phyloP scores from a whole-genome alignment of 2,888 invertebrate genomes.

The Masnerella sp. region DNA sequence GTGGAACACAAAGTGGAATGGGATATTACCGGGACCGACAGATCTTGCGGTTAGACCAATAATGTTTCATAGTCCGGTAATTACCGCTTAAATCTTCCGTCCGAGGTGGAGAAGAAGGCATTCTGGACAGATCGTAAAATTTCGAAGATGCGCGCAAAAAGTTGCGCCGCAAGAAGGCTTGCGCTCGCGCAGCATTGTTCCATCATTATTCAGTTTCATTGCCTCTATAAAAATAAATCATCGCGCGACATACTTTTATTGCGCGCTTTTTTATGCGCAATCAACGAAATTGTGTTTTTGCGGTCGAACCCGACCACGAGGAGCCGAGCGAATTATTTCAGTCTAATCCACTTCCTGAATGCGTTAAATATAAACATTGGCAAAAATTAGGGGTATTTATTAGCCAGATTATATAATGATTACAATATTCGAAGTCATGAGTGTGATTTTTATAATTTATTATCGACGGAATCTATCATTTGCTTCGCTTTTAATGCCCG shows the following conservation, averaged over 20 bases:
- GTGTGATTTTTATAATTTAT: constrained; percentile 14
- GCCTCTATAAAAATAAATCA: constrained; percentile 60
- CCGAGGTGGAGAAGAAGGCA: constrained; percentile 46
- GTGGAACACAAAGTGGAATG: constrained; percentile 16
- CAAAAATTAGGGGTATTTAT: too few relatives aligned
- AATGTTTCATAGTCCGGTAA: constrained; percentile 37
- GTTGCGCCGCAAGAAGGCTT: constrained; percentile 49
- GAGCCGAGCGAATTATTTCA: constrained; percentile 12
- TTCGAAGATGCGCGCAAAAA: constrained; percentile 58
- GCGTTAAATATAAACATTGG: too few relatives aligned
- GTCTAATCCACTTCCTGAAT: too few relatives aligned
- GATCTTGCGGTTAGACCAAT: constrained; percentile 13
- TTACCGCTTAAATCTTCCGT: constrained; percentile 49
- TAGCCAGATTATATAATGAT: constrained; percentile 35
- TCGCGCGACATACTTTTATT: constrained; percentile 57
- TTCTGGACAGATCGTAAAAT: constrained; percentile 53
- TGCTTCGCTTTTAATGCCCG: constrained; percentile 19
- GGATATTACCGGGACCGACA: constrained; percentile 9
- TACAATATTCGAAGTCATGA: constrained; percentile 14
- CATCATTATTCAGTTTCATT: constrained; percentile 59
- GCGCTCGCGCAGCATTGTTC: constrained; percentile 57
- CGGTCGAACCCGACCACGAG: constrained; percentile 6
- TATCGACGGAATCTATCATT: constrained; percentile 8
- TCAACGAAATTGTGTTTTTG: constrained; percentile 46
- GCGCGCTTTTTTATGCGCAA: constrained; percentile 49